These are phyloP conservation scores for Pseudorhiza aurosa DNA, from an alignment of 30 jellyfish, hydroid and myxozoan species.

Conservation along the genomic window DNA sequence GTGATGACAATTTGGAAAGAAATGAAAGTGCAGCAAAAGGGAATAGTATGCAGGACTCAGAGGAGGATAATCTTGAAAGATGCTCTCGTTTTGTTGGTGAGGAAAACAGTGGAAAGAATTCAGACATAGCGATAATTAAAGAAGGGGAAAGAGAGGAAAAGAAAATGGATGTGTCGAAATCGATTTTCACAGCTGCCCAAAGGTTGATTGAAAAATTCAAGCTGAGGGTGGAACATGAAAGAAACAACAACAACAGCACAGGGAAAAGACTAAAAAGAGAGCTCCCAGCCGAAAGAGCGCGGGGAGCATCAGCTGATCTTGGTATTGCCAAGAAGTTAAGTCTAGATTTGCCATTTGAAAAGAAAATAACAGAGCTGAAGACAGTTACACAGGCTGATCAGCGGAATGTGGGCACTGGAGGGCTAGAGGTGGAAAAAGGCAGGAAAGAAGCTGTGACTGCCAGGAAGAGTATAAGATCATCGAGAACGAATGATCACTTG, in stretches of 20 bases:
- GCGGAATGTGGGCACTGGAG: background rate
- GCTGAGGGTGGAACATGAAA: background rate
- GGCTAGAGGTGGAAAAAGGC: background rate
- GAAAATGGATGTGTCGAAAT: background rate
- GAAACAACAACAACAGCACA: background rate
- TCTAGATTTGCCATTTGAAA: no score
- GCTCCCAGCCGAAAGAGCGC: slow-evolving; percentile 24
- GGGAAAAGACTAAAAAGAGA: background rate
- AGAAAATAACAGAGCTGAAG: no score
- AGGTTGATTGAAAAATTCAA: slow-evolving; percentile 26
- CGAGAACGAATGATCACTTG: background rate
- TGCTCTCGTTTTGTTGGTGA: background rate
- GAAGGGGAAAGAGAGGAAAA: background rate
- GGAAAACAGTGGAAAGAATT: background rate
- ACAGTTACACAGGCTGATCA: no score
- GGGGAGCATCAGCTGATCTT: no score
- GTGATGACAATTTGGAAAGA: background rate
- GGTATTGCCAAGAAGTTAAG: no score
- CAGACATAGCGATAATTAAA: background rate
- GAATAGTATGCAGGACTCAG: background rate
- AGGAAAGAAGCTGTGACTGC: background rate
- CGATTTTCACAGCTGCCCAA: slow-evolving; percentile 35
- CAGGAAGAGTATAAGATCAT: background rate
- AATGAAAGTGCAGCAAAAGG: background rate
- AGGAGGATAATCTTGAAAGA: background rate